Conservation (phyloP, 2,113 vertebrate species). For the Monopterus albus region DNA sequence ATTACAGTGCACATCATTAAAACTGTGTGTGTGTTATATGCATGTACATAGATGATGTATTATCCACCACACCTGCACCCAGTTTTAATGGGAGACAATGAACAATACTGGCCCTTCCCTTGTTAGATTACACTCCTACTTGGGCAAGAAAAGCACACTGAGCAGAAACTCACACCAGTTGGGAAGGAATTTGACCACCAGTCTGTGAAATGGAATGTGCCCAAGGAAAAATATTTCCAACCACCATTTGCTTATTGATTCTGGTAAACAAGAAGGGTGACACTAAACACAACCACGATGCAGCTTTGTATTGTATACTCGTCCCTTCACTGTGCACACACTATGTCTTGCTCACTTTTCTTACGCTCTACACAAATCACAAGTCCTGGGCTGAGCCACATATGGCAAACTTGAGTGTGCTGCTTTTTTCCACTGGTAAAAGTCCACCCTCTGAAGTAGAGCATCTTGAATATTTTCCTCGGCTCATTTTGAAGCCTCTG, state of each 20-base stretch:
- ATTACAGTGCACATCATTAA: no score
- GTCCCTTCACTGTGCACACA: constrained; percentile 22
- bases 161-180: constrained; percentile 50
- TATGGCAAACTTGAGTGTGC: constrained; percentile 63
- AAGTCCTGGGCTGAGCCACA: constrained; percentile 36
- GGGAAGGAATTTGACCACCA: constrained; percentile 49
- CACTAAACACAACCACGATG: constrained; percentile 39
- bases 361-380: constrained; percentile 35
- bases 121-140: constrained; percentile 37
- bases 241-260: constrained; percentile 64
- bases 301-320: constrained; percentile 32
- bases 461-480: constrained; percentile 65
- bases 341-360: constrained; percentile 39
- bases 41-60: constrained; percentile 38
- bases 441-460: constrained; percentile 53
- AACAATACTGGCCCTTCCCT: constrained; percentile 28
- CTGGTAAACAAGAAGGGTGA: constrained; percentile 44
- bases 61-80: constrained; percentile 56
- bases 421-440: constrained; percentile 74
- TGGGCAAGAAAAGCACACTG: constrained; percentile 65
- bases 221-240: constrained; percentile 56
- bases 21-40: no score
- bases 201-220: constrained; percentile 61
- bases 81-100: constrained; percentile 52
- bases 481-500: constrained; percentile 54